Conservation (phyloP, 2,797 vertebrate species). For the Bucorvus abyssinicus region DNA sequence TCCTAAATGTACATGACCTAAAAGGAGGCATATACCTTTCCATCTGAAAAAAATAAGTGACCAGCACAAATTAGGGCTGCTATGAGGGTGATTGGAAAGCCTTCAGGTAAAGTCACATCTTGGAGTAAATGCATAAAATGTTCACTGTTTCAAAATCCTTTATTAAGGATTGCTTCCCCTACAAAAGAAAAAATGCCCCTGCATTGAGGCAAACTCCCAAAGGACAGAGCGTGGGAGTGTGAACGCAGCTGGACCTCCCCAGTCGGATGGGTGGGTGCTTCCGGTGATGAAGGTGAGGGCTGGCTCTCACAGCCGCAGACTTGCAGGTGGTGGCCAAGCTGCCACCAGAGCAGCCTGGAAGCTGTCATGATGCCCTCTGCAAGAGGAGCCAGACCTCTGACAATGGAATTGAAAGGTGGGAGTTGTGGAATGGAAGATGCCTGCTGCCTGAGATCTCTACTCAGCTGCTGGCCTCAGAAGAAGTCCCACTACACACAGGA, state of each 20-base stretch:
- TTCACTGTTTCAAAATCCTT: not conserved
- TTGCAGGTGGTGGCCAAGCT: too few species aligned
- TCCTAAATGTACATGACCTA: not conserved
- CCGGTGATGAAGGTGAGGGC: not conserved
- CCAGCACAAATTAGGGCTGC: not conserved
- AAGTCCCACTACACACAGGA: not conserved
- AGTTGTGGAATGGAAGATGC: not conserved
- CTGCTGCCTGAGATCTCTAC: not conserved
- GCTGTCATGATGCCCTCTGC: not conserved
- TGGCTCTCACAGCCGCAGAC: not conserved
- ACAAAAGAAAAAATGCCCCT: not conserved
- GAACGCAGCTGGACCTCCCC: not conserved
- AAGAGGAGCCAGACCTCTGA: not conserved
- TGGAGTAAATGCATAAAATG: not conserved
- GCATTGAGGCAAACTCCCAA: not conserved
- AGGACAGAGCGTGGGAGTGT: not conserved
- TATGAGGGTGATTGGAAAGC: rapidly evolving
- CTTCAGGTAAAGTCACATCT: not conserved
- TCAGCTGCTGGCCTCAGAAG: not conserved
- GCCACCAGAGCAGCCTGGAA: not conserved
- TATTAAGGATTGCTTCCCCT: not conserved
- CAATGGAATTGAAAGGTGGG: not conserved
- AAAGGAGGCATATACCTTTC: not conserved
- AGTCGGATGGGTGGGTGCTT: not conserved
- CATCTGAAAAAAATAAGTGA: not conserved